Evolutionary conservation across 2,888 invertebrate species (phyloP).

Genomic region (Capitulum mitella): DNA sequence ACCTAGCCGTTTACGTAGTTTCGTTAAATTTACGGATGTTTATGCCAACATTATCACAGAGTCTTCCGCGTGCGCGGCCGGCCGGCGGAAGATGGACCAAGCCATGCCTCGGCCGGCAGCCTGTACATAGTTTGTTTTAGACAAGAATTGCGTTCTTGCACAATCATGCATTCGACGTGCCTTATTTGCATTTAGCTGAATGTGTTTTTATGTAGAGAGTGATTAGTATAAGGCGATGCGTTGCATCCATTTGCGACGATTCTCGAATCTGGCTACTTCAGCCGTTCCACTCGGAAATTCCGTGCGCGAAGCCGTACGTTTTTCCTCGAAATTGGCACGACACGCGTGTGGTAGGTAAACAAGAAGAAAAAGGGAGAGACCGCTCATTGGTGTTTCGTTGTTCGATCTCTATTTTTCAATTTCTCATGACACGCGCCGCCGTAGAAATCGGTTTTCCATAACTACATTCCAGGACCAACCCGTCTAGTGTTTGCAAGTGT

Average conservation of each 20-base stretch:
- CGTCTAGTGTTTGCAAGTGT: too few relatives aligned
- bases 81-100: too few relatives aligned
- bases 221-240: background rate
- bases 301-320: background rate
- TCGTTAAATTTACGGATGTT: constrained; percentile 20
- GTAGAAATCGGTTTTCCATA: too few relatives aligned
- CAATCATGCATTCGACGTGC: constrained; percentile 24
- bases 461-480: too few relatives aligned
- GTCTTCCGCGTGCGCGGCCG: background rate
- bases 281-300: background rate
- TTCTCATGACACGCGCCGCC: too few relatives aligned
- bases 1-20: constrained; percentile 18
- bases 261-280: background rate
- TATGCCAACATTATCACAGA: constrained; percentile 19
- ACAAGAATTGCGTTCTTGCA: constrained; percentile 23
- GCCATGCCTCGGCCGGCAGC: background rate
- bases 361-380: too few relatives aligned
- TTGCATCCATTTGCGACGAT: background rate
- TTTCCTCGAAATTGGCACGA: background rate
- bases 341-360: background rate
- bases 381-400: too few relatives aligned
- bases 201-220: constrained; percentile 17
- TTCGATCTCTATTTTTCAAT: too few relatives aligned
- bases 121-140: constrained; percentile 23
- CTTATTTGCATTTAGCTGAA: constrained; percentile 23